Percentiles rank a stretch among this genome's conserved stretches.
Evolutionary conservation across 2,113 vertebrate species (phyloP).

Genomic region (Bagarius yarrelli): DNA sequence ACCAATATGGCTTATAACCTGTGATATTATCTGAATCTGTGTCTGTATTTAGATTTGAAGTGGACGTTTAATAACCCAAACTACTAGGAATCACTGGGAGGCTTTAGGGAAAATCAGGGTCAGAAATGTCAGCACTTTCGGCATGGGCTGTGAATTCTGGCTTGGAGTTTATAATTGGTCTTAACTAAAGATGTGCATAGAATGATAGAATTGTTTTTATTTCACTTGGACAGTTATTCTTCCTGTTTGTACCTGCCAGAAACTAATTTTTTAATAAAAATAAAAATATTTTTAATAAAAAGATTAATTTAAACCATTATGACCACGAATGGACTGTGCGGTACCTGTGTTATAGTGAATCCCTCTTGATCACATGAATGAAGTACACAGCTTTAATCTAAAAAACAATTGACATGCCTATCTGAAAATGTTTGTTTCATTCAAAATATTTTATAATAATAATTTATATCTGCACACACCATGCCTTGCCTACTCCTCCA

Average conservation of each 20-base stretch:
- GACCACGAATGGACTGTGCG: not conserved
- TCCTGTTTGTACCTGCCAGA: not conserved
- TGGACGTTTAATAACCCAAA: not conserved
- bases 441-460: not conserved
- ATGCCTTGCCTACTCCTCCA: not conserved
- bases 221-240: not conserved
- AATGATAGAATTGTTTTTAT: not conserved
- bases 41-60: not conserved
- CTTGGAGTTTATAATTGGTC: not conserved
- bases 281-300: not conserved
- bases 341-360: not conserved
- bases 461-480: not conserved
- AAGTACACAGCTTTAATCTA: not conserved
- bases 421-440: not conserved
- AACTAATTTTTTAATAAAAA: not conserved
- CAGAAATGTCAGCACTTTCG: not conserved
- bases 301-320: not conserved
- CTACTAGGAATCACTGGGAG: not conserved
- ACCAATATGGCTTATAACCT: not conserved
- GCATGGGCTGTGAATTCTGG: not conserved
- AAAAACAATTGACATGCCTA: not conserved
- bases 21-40: not conserved
- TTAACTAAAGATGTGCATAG: not conserved
- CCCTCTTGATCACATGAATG: not conserved
- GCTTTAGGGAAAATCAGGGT: not conserved